Base-by-base conservation (phyloP, 2,888 invertebrate genomes). In the Leptarthrus brevirostris region DNA sequence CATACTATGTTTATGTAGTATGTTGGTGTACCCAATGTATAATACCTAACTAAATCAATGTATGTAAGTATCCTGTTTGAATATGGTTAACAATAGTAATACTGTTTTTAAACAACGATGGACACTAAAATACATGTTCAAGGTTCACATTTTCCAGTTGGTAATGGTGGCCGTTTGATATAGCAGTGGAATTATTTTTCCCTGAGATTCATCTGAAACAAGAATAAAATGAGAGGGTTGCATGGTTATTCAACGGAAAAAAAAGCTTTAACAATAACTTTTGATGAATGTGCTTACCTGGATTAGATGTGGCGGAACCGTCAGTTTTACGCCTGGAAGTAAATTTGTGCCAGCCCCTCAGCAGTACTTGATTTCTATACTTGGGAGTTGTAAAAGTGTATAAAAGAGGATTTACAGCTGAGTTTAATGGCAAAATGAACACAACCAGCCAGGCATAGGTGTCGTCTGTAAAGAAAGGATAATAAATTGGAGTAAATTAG, bases 301-400 rank as follows among this genome's bases (percentile, higher is more conserved):
- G 72, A 72, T 72, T 72, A 47, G 72, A 72, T 58, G 80, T 83
- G 36, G 81, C 83, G 2, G 81, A 82, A 2, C 80, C 80, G 14
- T 84, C 84, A 5, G 80, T 81, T 81, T 80, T 79, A 22, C 83
- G 80, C 0, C 82, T 79, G 6, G 85, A 81, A 8, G 85, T 83
- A 2, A 84, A 83, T 78, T 83, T 84, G 75, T 84, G 83, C 85
- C 85, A 85, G 73, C 84, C 84, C 5, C 83, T 81, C 66, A 83
- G 74, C 34, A 84, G 79, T n/a, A 88, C 80, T 77, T 87, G 86
- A 78, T 87, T 87, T 10, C 88, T 86, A 81, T 89, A 90, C 79
- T 89, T 89, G 0, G 90, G 88, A 2, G 90, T 90, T 0, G 90
- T 90, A 78, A 91, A 90, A 14, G 91, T 91, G 79, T 91, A 91